Evolutionary conservation across 2,797 vertebrate species (phyloP).

Genomic region (Oryzias dopingdopingensis): DNA sequence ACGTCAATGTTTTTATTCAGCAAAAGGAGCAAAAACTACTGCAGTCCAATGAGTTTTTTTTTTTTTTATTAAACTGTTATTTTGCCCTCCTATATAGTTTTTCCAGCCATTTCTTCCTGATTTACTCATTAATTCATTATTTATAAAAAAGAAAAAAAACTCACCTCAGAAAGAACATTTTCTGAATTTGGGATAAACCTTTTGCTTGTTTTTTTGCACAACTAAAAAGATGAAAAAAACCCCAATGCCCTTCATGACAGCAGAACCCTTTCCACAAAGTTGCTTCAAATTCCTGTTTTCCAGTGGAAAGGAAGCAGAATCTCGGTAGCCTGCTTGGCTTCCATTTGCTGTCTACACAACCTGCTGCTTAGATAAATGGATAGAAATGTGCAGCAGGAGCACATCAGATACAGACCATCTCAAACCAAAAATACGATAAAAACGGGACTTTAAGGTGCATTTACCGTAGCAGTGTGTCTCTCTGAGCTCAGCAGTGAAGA

Average conservation of each 20-base stretch:
- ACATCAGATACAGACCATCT: constrained; percentile 34
- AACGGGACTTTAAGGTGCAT: constrained; percentile 25
- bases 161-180: too few species aligned
- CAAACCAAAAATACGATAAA: constrained; percentile 23
- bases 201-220: background rate
- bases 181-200: too few species aligned
- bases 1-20: too few species aligned
- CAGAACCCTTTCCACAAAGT: constrained; percentile 24
- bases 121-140: too few species aligned
- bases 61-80: too few species aligned
- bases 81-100: too few species aligned
- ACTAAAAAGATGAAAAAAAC: constrained; percentile 12
- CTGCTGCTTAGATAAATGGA: constrained; percentile 36
- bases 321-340: constrained; percentile 19
- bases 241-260: constrained; percentile 20
- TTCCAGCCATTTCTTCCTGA: too few species aligned
- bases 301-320: constrained; percentile 20
- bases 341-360: constrained; percentile 34
- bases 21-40: too few species aligned
- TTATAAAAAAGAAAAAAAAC: too few species aligned
- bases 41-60: too few species aligned
- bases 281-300: constrained; percentile 20
- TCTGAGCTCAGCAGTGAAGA: constrained; percentile 13
- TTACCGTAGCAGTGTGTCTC: constrained; percentile 30
- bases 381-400: constrained; percentile 25